A percentile compares a stretch with the other conserved stretches of the same genome.
These are phyloP conservation scores for Thumatha senex DNA, from an alignment of 2,888 invertebrate species.

Conservation along the genomic window DNA sequence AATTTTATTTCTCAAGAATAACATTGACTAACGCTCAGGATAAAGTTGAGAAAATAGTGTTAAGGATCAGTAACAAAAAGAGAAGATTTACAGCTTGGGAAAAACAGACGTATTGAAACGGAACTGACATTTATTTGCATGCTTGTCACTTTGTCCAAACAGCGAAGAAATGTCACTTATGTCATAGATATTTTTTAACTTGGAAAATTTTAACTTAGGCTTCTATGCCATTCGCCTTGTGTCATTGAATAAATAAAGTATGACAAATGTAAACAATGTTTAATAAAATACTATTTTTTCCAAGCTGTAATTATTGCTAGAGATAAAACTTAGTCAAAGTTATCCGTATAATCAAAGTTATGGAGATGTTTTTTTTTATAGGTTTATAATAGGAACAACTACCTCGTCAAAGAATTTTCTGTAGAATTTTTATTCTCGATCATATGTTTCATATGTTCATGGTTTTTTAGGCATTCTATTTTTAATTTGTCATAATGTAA, in stretches of 20 bases:
- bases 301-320: not conserved
- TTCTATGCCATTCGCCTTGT: no score
- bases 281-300: no score
- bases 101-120: no score
- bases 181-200: no score
- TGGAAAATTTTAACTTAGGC: no score
- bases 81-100: no score
- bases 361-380: not conserved
- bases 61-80: not conserved
- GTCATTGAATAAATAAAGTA: no score
- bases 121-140: no score
- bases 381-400: constrained; percentile 30
- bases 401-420: constrained; percentile 63
- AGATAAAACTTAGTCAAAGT: not conserved
- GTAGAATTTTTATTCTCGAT: constrained; percentile 63
- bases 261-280: no score
- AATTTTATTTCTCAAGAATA: not conserved
- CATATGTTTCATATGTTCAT: constrained; percentile 67
- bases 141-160: no score
- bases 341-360: not conserved
- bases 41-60: not conserved
- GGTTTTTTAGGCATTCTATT: constrained; percentile 77
- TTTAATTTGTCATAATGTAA: constrained; percentile 84
- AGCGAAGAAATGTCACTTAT: no score
- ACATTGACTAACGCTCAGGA: not conserved